A percentile compares a stretch with the other conserved stretches of the same genome.
Conservation (phyloP, 64 coral and sea anemone genomes). For the Orbicella faveolata region DNA sequence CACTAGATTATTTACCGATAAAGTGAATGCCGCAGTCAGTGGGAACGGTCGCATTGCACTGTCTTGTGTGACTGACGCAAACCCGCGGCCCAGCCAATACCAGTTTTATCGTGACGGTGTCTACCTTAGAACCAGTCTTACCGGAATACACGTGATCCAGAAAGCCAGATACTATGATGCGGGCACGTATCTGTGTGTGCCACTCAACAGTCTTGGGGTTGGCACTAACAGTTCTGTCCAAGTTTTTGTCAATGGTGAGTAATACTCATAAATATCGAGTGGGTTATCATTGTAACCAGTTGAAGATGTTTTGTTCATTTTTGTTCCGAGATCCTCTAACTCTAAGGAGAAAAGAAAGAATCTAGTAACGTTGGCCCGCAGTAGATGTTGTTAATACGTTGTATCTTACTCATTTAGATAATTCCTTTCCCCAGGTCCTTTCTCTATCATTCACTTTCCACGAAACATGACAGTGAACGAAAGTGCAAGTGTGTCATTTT, state of each 20-base stretch:
- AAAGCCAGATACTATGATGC: constrained; percentile 48
- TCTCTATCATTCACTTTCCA: constrained; percentile 3
- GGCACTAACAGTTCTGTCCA: not conserved
- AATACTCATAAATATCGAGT: not conserved
- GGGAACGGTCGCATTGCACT: constrained; percentile 61
- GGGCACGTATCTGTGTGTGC: constrained; percentile 55
- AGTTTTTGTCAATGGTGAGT: constrained; percentile 41
- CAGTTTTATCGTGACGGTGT: constrained; percentile 59
- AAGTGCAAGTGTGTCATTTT: not conserved
- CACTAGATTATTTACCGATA: constrained; percentile 47
- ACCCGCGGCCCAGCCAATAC: constrained; percentile 66
- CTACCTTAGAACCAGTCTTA: constrained; percentile 17
- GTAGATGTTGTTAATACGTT: too few relatives aligned
- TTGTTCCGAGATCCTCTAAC: too few relatives aligned
- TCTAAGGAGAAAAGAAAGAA: too few relatives aligned
- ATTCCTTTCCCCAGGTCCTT: not conserved
- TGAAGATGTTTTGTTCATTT: not conserved
- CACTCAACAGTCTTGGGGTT: constrained; percentile 56
- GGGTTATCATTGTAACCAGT: not conserved
- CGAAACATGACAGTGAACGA: constrained; percentile 26
- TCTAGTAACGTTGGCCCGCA: too few relatives aligned
- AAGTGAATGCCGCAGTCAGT: constrained; percentile 45
- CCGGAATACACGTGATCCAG: constrained; percentile 39
- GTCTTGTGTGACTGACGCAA: constrained; percentile 63
- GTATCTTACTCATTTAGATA: not conserved